Conservation (phyloP, 2,113 vertebrate genomes). For the Lynx canadensis region DNA sequence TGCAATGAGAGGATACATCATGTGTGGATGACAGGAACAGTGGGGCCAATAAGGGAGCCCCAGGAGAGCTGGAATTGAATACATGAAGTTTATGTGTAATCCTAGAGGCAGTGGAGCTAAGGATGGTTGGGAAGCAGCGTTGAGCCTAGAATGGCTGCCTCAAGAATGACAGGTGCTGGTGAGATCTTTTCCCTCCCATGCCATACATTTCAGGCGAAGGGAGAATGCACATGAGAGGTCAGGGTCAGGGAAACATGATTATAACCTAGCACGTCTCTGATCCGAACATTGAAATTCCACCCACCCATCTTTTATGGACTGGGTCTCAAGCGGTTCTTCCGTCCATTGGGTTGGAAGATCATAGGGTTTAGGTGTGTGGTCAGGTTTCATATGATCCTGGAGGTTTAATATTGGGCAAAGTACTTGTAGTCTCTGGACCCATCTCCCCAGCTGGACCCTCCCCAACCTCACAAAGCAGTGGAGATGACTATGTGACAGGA, state of each 20-base stretch:
- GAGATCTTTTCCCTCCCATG: background rate
- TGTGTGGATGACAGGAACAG: rapidly evolving
- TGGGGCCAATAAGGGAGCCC: background rate
- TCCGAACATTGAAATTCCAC: background rate
- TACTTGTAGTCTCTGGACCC: background rate
- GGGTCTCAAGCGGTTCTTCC: background rate
- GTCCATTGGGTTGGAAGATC: background rate
- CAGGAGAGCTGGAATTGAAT: background rate
- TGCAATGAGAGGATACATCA: background rate
- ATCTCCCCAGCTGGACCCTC: background rate
- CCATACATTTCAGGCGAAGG: background rate
- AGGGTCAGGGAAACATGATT: background rate
- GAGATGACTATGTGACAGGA: too few relatives aligned
- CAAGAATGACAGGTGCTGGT: background rate
- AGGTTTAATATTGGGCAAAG: background rate
- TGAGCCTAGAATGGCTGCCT: background rate
- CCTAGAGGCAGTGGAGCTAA: too few relatives aligned
- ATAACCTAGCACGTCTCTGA: background rate
- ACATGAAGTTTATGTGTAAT: background rate
- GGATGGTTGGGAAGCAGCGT: background rate
- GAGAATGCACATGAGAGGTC: background rate
- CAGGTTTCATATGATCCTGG: background rate
- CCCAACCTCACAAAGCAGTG: background rate
- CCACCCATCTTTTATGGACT: background rate
- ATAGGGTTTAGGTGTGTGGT: background rate